Evolutionary conservation across 2,888 invertebrate genomes (phyloP).

Genomic region (Coremacera marginata): DNA sequence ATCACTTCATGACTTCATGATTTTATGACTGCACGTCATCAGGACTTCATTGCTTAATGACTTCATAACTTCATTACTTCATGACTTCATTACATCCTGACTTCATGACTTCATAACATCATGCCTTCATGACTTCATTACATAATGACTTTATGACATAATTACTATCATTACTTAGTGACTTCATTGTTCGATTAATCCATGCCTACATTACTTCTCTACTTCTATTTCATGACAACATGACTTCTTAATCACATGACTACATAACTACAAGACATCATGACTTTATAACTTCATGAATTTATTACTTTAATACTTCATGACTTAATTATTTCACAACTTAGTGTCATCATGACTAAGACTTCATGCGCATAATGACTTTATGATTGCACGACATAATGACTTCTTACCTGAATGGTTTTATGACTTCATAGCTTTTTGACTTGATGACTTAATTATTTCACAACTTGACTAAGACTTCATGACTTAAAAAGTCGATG

Average conservation of each 20-base stretch:
- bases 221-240: slow-evolving; percentile 4
- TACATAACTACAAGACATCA: neutral
- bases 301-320: too few relatives aligned
- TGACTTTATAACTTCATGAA: too few relatives aligned
- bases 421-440: too few relatives aligned
- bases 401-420: too few relatives aligned
- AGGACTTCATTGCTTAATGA: neutral
- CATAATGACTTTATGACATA: slow-evolving; percentile 14
- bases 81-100: slow-evolving; percentile 9
- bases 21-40: neutral
- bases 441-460: too few relatives aligned
- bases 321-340: too few relatives aligned
- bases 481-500: slow-evolving; percentile 1
- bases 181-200: too few relatives aligned
- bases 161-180: too few relatives aligned
- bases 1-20: slow-evolving; percentile 6
- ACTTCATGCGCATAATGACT: too few relatives aligned
- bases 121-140: slow-evolving; percentile 16
- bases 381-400: too few relatives aligned
- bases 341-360: too few relatives aligned
- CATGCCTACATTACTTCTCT: neutral
- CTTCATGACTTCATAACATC: slow-evolving; percentile 12
- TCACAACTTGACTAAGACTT: neutral
- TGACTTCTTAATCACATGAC: too few relatives aligned
- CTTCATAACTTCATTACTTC: neutral